Conservation (phyloP, 2,888 invertebrate genomes). For the Dinocampus coccinellae region DNA sequence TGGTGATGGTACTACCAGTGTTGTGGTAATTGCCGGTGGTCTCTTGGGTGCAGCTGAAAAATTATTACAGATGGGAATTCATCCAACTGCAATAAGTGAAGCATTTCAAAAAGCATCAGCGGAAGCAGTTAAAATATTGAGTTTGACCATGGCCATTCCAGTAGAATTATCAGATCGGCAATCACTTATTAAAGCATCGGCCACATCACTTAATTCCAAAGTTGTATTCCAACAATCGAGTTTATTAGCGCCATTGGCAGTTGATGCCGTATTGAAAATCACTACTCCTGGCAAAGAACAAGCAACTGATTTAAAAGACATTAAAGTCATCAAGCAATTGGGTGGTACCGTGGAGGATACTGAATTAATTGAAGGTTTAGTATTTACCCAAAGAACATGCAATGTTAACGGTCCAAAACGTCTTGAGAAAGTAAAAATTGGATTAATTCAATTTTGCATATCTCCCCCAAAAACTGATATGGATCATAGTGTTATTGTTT, state of each 20-base stretch:
- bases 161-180: slow-evolving; percentile 89
- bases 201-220: slow-evolving; percentile 98
- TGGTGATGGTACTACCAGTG: slow-evolving; percentile 99
- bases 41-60: slow-evolving; percentile 95
- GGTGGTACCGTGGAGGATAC: slow-evolving; percentile 99
- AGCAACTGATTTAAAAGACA: slow-evolving; percentile 92
- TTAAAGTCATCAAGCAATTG: slow-evolving; percentile 96
- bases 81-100: slow-evolving; percentile 97
- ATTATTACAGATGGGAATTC: slow-evolving; percentile 92
- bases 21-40: slow-evolving; percentile 97
- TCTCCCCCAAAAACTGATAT: slow-evolving; percentile 99
- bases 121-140: slow-evolving; percentile 83
- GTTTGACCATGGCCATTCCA: slow-evolving; percentile 83
- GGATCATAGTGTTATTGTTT: slow-evolving; percentile 96
- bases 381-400: slow-evolving; percentile 90
- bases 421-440: slow-evolving; percentile 98
- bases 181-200: slow-evolving; percentile 92
- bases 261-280: slow-evolving; percentile 94
- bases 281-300: slow-evolving; percentile 79
- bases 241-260: slow-evolving; percentile 95
- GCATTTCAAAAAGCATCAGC: slow-evolving; percentile 91
- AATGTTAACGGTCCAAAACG: slow-evolving; percentile 93
- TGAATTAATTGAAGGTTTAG: slow-evolving; percentile 93
- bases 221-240: slow-evolving; percentile 98
- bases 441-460: slow-evolving; percentile 98